Evolutionary conservation across 2,113 vertebrate species (phyloP), one percentile per base, ranked within the genome.

Genomic region (Microcebus lehilahytsara): DNA sequence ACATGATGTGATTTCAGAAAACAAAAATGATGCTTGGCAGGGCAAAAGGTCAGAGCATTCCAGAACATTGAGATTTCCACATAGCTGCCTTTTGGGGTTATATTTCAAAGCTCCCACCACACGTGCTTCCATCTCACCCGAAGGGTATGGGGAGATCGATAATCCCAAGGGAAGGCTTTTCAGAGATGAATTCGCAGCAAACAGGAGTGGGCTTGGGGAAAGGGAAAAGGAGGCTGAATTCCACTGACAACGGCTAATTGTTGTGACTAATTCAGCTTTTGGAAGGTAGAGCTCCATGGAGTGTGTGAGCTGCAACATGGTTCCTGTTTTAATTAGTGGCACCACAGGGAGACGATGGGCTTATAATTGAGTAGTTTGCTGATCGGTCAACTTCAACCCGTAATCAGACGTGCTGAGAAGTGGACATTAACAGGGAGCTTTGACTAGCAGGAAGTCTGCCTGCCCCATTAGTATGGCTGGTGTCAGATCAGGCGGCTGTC

Each of bases 41-140:
- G 74, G 94, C 95, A 98, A 96, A 96, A 98, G 96, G 97, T 97
- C 98, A 98, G 77, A 97, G 81, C 97, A 97, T 98, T 98, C 98
- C 98, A 98, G 85, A 98, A 89, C 95, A 95, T 27, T 97, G 96
- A 98, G 80, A 71, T 96, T 98, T 97, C 93, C 96, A 97, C 97
- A 22, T 11, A 97, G 80, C 74, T 98, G 74, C 81, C 53, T 90
- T 95, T 96, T 3, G 0, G 93, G 85, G 96, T 67, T 97, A 0
- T 42, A 75, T 98, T 97, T 97, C 98, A 98, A 96, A 86, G 95
- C 97, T 98, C 94, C 93, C 53, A 72, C 90, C 96, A 95, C 71
- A 77, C 95, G 78, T 80, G 88, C 83, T 96, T 56, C 95, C 93
- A 19, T 93, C 85, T 98, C 96, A 91, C 7, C 10, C 14, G n/a